Percentiles rank a stretch among this genome's conserved stretches.
These are phyloP conservation scores for Mixornis gularis DNA, from an alignment of 2,113 vertebrate species.

Conservation along the genomic window DNA sequence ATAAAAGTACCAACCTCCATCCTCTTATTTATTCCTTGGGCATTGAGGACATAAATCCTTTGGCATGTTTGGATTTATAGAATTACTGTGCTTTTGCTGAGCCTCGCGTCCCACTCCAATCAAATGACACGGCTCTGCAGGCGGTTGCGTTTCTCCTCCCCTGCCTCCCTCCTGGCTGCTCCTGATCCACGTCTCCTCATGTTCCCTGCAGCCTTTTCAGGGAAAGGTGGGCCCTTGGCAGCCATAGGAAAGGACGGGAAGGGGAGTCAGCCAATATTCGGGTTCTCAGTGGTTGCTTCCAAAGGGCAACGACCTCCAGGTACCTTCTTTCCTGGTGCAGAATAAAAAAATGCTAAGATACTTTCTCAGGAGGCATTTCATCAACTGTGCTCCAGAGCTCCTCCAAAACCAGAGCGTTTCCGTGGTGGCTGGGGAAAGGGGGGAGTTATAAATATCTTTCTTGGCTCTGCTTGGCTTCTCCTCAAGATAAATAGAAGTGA, in stretches of 20 bases:
- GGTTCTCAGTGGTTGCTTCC: rapidly evolving
- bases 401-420: not conserved
- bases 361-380: not conserved
- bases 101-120: not conserved
- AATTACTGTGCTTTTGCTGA: slow-evolving; percentile 27
- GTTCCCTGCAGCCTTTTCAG: not conserved
- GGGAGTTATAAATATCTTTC: slow-evolving; percentile 31
- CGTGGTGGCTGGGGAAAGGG: not conserved
- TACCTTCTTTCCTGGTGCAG: not conserved
- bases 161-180: not conserved
- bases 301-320: not conserved
- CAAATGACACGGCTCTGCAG: not conserved
- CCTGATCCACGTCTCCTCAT: rapidly evolving
- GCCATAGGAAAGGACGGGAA: not conserved
- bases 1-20: not conserved
- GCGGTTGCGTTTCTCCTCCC: not conserved
- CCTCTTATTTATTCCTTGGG: slow-evolving; percentile 10
- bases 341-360: not conserved
- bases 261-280: not conserved
- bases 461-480: slow-evolving; percentile 21
- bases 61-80: not conserved
- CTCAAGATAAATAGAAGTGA: slow-evolving; percentile 1
- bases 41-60: not conserved
- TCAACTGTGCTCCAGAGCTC: not conserved
- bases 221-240: not conserved